A percentile compares a stretch with the other conserved stretches of the same genome.
These are phyloP conservation scores for Columbina picui DNA, from an alignment of 2,113 vertebrate genomes.

Conservation along the genomic window DNA sequence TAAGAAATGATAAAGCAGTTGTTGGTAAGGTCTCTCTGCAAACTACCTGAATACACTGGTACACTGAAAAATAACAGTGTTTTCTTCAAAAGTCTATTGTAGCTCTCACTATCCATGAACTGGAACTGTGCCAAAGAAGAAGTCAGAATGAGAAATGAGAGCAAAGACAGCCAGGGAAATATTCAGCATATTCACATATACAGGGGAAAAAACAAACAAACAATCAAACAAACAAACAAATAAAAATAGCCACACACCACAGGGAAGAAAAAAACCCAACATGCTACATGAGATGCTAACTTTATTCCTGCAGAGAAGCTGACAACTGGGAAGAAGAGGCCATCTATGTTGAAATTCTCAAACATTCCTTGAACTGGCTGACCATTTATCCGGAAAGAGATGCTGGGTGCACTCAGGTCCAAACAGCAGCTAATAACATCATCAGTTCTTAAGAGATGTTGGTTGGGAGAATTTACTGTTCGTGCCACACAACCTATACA, in stretches of 20 bases:
- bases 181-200: neutral
- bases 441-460: constrained; percentile 87
- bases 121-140: neutral
- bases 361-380: constrained; percentile 98
- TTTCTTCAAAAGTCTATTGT: neutral
- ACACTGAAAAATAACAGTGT: constrained; percentile 9
- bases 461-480: constrained; percentile 91
- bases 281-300: constrained; percentile 74
- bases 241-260: too few species aligned
- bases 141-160: neutral
- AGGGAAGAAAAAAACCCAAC: too few species aligned
- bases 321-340: constrained; percentile 94
- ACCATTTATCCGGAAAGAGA: constrained; percentile 96
- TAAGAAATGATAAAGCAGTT: neutral
- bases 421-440: constrained; percentile 97
- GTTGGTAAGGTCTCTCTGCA: neutral
- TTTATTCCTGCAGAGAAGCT: constrained; percentile 96
- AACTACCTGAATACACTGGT: neutral
- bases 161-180: neutral
- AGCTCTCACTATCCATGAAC: neutral
- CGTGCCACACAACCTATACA: constrained; percentile 87
- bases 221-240: neutral
- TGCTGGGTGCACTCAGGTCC: constrained; percentile 93
- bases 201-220: neutral
- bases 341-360: constrained; percentile 96